A percentile compares a stretch with the other conserved stretches of the same genome.
Evolutionary conservation across 2,797 vertebrate species (phyloP).

Genomic region (Ptychadena robeensis): DNA sequence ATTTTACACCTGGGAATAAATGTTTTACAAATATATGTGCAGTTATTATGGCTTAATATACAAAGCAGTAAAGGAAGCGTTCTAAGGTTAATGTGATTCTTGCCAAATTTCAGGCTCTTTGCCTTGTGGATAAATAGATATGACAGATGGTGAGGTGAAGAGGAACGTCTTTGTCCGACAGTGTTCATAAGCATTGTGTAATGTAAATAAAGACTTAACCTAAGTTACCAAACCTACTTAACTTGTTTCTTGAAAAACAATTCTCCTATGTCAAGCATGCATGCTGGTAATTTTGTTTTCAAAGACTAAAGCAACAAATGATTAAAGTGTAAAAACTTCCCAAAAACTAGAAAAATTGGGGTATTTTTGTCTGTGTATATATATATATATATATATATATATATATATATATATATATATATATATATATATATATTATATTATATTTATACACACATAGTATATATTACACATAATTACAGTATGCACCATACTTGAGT

Average conservation of each 20-base stretch:
- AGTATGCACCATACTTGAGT: too few relatives aligned
- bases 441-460: too few relatives aligned
- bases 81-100: not conserved
- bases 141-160: not conserved
- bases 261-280: not conserved
- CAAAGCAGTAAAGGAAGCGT: not conserved
- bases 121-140: conserved; percentile 13
- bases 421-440: too few relatives aligned
- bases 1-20: not conserved
- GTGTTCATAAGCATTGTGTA: not conserved
- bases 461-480: too few relatives aligned
- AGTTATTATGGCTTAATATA: not conserved
- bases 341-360: too few relatives aligned
- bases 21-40: not conserved
- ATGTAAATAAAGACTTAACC: not conserved
- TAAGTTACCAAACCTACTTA: not conserved
- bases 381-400: too few relatives aligned
- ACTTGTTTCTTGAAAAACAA: not conserved
- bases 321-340: too few relatives aligned
- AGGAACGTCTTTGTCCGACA: not conserved
- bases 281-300: too few relatives aligned
- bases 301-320: too few relatives aligned
- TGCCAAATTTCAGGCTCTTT: conserved; percentile 6
- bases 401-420: too few relatives aligned
- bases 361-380: too few relatives aligned